Evolutionary conservation across 2,888 invertebrate genomes (phyloP).

Genomic region (Acanthosepion lycidas): DNA sequence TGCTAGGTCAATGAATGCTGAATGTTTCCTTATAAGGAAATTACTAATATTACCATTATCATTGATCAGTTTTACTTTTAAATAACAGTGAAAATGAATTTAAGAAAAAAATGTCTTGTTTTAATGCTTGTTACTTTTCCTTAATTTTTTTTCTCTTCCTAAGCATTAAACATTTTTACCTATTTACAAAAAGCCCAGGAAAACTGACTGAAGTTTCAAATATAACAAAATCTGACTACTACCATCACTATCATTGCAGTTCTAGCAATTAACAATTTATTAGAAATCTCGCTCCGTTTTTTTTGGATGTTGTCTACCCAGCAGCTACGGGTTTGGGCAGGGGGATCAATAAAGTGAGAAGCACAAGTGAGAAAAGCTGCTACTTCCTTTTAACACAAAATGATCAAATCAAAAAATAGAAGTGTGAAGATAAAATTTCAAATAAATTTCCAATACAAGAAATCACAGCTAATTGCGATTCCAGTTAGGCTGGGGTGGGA

Average conservation of each 20-base stretch:
- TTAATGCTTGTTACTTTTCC: background rate
- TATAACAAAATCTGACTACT: background rate
- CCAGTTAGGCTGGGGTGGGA: background rate
- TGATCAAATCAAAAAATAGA: background rate
- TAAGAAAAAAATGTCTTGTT: background rate
- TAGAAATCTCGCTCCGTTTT: background rate
- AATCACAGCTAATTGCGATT: background rate
- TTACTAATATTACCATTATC: too few relatives aligned
- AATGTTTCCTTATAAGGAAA: too few relatives aligned
- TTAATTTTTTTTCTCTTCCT: background rate
- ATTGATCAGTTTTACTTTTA: background rate
- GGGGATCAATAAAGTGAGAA: background rate
- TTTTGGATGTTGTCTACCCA: background rate
- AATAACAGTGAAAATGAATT: background rate
- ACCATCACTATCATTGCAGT: background rate
- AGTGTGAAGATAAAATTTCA: constrained; percentile 33
- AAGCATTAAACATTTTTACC: background rate
- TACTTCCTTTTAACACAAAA: background rate
- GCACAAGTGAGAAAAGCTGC: too few relatives aligned
- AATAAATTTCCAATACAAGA: constrained; percentile 13
- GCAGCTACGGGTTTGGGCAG: background rate
- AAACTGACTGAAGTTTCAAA: background rate
- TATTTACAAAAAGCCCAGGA: background rate
- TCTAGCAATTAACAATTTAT: background rate
- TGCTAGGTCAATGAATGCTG: too few relatives aligned